Base-by-base conservation (phyloP, 2,888 invertebrate genomes). In the Theretra japonica region DNA sequence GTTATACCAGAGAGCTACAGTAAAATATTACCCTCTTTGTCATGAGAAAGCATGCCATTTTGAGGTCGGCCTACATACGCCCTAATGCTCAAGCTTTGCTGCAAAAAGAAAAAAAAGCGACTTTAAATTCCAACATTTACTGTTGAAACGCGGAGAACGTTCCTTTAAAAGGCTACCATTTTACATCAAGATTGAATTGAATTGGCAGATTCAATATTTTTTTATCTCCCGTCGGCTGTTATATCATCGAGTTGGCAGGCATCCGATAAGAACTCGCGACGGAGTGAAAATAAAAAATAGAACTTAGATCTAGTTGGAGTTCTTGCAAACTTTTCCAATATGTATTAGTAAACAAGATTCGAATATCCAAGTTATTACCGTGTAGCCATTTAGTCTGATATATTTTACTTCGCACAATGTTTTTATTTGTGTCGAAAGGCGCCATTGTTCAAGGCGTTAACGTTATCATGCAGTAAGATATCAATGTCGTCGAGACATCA, bases 171-270 rank as follows among this genome's bases (percentile, higher is more conserved):
- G 21, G 62, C 62, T 23, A 4, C 41, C 41, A 65, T 48, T 65
- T 65, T 23, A 21, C 21, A 65, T 48, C 62, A 41, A 33, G 41
- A 8, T 41, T 33, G 33, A 21, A 65, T 41, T n/a, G 21, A 41
- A 23, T 23, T 65, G 41, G 15, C 19, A 41, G 41, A 65, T 65
- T 65, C 41, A 41, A 65, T 65, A 21, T 41, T 41, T 60, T 60
- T 60, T 30, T 6, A 30, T 30, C 6, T 60, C 17, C 19, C 60
- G 60, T 7, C 30, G 0, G n/a, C 60, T 28, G 25, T 59, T 25
- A 25, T 23, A 23, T 25, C 58, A 59, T 53, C 53, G 53, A 53
- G n/a, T n/a, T n/a, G 53, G 19, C n/a, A 53, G 53, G n/a, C 53
- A 6, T n/a, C n/a, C 53, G 53, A 53, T 53, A 53, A 53, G 53